phyloP scores from a whole-genome alignment of 2,113 vertebrate species.

The Etheostoma spectabile region DNA sequence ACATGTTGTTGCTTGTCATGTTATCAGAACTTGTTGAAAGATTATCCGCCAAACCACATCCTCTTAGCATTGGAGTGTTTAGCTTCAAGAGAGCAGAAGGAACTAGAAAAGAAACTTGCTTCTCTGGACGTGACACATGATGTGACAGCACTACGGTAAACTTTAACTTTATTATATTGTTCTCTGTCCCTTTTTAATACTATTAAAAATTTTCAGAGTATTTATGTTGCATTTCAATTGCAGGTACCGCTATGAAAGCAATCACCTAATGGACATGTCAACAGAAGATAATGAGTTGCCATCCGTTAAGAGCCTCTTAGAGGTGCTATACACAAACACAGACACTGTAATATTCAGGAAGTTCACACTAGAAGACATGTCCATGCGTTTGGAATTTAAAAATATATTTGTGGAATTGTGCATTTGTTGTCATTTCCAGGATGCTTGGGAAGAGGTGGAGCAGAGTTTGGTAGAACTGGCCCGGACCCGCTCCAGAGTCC shows the following conservation, averaged over 20 bases:
- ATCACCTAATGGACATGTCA: constrained; percentile 79
- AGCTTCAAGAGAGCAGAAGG: constrained; percentile 82
- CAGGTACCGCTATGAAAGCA: constrained; percentile 80
- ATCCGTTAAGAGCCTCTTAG: constrained; percentile 79
- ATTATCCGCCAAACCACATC: constrained; percentile 86
- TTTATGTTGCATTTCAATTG: background rate
- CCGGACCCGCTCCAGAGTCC: constrained; percentile 66
- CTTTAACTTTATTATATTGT: background rate
- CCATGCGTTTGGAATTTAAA: background rate
- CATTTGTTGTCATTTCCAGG: constrained; percentile 68
- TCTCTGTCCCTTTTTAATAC: background rate
- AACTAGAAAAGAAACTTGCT: constrained; percentile 79
- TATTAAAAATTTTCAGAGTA: background rate
- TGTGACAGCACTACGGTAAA: constrained; percentile 79
- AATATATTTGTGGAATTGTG: constrained; percentile 9
- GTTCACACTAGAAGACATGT: background rate
- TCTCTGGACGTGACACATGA: constrained; percentile 78
- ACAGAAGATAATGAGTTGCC: constrained; percentile 74
- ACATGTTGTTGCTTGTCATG: constrained; percentile 26
- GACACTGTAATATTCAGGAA: background rate
- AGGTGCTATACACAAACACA: constrained; percentile 68
- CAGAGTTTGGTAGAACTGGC: constrained; percentile 75
- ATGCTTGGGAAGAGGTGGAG: constrained; percentile 83
- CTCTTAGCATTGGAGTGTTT: constrained; percentile 86
- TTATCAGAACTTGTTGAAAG: constrained; percentile 80